Evolutionary conservation across 2,888 invertebrate genomes (phyloP), one percentile per base, ranked within the genome.

Genomic region (Hermodice carunculata): DNA sequence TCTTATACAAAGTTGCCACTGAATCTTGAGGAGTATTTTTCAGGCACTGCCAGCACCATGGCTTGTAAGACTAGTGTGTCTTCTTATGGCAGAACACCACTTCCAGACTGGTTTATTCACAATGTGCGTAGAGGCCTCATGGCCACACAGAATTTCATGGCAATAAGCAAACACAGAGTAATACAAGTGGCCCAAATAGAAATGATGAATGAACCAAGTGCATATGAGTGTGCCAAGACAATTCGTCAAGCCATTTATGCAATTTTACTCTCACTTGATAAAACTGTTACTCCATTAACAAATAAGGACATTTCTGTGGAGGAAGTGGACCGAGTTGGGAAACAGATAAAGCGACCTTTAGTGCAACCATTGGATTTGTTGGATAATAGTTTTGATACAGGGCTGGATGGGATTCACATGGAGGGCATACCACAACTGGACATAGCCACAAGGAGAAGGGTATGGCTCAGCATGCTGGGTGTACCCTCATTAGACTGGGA

Each of bases 81-180:
- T 46, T 61, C 61, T 8, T 61, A 31, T 22, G 52, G 43, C 11
- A 66, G 59, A n/a, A 37, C 53, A 28, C 24, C 29, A 2, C 54
- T 89, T 64, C 91, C 92, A 0, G 80, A 86, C 4, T 93, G 93
- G 92, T 91, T 94, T 79, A 81, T 90, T 2, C 86, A 90, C 37
- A 89, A 90, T 66, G 90, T 92, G 64, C 88, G 90, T 44, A 85
- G 85, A 2, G 91, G 90, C 29, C 78, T 87, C 44, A 89, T 92
- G 70, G 91, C 93, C 0, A 87, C 91, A 8, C 88, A 89, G 65
- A 90, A 92, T 75, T 89, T 93, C n/a, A 85, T 86, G 74, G 78
- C 76, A 2, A 54, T 77, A 3, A 67, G 78, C 31, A 64, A 80
- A 5, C 83, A 82, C 40, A 69, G 81, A 31, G 74, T 79, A 8